Base-by-base conservation (phyloP, 2,888 invertebrate species). In the Teleiodes luculella region DNA sequence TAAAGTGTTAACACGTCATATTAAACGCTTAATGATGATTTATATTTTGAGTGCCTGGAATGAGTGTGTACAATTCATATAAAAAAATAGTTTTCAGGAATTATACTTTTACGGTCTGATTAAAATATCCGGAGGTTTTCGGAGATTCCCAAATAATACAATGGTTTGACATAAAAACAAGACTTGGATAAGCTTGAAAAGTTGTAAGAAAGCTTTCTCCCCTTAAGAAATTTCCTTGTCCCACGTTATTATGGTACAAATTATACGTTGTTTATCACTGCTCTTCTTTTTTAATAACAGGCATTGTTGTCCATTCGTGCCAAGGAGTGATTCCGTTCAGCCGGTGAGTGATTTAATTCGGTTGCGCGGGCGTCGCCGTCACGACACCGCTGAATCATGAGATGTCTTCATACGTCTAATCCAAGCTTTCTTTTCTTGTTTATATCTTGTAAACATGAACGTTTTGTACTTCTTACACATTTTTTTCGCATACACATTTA, bases 271-370 rank as follows among this genome's bases (percentile, higher is more conserved):
- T 82, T 84, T 84, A 87, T 86, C 83, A 80, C 80, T 78, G 72
- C 74, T 76, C 78, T 77, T 80, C 81, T 54, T 63, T 78, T 80
- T 80, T 86, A 86, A 87, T 87, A 86, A 86, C 85, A 86, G 80
- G 77, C 83, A 83, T 81, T 84, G 86, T 85, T 84, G 77, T 80
- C 70, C 81, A 78, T 87, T 86, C 87, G 86, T 88, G 87, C 76
- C 68, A 85, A 84, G 84, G 65, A 82, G 74, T 85, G 80, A 86
- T 87, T 87, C 78, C 83, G 75, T 85, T 82, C 83, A 83, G 80
- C 78, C 83, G 74, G 77, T 79, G 83, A 76, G 74, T 86, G 85
- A 81, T 86, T 86, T 86, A 87, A 87, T 86, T 83, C 82, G 79
- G 77, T 78, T 76, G 37, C 18, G n/a, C 4, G 18, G 18, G 13